Conservation (phyloP, 2,113 vertebrate species). For the Zosterops borbonicus region DNA sequence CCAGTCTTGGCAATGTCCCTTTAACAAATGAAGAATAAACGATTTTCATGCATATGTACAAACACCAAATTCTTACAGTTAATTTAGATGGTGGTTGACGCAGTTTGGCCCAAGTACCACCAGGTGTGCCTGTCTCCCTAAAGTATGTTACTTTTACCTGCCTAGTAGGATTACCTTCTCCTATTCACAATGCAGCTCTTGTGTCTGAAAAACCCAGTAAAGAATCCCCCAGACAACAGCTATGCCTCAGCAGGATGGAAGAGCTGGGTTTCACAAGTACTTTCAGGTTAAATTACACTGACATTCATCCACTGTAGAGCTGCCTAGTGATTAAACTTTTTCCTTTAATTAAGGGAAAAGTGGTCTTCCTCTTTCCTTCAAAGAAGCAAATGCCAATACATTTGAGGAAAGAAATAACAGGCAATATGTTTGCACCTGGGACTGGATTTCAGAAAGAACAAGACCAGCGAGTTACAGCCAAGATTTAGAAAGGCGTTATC, state of each 20-base stretch:
- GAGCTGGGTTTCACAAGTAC: not conserved
- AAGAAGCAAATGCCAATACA: not conserved
- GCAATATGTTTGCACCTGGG: not conserved
- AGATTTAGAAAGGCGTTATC: not conserved
- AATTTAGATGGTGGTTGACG: not conserved
- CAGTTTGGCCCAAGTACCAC: not conserved
- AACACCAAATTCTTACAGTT: not conserved
- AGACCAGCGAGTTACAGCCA: not conserved
- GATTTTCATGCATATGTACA: not conserved
- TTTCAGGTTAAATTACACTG: conserved; percentile 19
- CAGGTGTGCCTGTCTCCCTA: not conserved
- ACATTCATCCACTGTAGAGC: not conserved
- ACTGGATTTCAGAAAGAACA: not conserved
- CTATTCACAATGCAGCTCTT: not conserved
- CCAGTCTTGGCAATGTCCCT: conserved; percentile 60
- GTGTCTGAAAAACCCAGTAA: not conserved
- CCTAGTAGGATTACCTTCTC: not conserved
- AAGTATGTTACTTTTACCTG: not conserved
- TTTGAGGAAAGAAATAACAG: conserved; percentile 14
- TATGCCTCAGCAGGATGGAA: not conserved
- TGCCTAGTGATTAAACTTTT: conserved; percentile 2
- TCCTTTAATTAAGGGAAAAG: conserved; percentile 30
- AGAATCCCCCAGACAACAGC: not conserved
- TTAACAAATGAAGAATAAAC: conserved; percentile 22
- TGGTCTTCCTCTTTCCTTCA: not conserved